Conservation (phyloP, 2,113 vertebrate genomes). For the Hystrix brachyura region DNA sequence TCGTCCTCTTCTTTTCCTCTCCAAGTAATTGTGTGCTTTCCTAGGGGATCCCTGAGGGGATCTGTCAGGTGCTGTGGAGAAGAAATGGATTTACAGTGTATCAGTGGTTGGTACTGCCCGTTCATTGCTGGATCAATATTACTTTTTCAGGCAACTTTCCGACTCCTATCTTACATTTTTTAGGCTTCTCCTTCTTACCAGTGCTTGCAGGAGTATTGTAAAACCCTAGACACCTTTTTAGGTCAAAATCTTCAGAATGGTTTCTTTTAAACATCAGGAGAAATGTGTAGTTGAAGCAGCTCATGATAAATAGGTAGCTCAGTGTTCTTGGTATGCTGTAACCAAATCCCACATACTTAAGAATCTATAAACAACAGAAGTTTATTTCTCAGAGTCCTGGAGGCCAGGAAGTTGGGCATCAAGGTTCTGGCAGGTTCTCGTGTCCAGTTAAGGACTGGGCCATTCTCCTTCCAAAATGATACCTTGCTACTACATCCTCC, state of each 20-base stretch:
- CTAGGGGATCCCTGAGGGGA: background rate
- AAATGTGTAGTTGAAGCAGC: background rate
- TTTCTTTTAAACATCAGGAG: constrained; percentile 13
- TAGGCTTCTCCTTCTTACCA: background rate
- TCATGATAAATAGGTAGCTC: background rate
- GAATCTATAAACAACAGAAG: background rate
- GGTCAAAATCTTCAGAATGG: constrained; percentile 30
- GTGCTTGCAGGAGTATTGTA: background rate
- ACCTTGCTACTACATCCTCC: background rate
- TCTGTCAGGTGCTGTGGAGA: background rate
- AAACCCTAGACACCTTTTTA: constrained; percentile 29
- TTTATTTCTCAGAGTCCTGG: background rate
- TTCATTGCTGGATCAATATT: background rate
- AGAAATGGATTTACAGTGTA: background rate
- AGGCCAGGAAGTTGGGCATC: background rate
- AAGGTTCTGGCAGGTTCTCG: background rate
- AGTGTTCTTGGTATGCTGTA: no score
- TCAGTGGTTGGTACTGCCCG: background rate
- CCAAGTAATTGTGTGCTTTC: background rate
- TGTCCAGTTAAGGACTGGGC: background rate
- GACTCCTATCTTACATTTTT: background rate
- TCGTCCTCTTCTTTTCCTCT: background rate
- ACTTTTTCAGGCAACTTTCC: constrained; percentile 57
- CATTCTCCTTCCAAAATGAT: background rate
- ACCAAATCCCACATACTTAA: background rate